These are phyloP conservation scores for Aphidoletes aphidimyza DNA, from an alignment of 2,888 invertebrate species.

Conservation along the genomic window DNA sequence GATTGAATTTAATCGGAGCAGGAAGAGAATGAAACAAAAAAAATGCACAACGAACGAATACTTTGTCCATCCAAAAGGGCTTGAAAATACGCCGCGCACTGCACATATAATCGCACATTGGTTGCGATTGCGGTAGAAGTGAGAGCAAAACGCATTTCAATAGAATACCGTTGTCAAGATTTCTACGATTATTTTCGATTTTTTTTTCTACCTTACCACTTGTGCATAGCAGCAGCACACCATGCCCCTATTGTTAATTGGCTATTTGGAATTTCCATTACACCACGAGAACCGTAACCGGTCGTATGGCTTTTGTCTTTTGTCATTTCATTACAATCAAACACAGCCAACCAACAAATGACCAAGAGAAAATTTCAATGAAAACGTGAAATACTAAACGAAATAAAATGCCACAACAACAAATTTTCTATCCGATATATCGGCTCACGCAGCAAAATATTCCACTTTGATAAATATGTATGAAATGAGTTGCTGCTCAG, in stretches of 20 bases:
- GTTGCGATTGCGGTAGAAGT: too few relatives aligned
- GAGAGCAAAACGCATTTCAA: too few relatives aligned
- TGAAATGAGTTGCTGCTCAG: not conserved
- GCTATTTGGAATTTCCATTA: not conserved
- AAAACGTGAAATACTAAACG: not conserved
- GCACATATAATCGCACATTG: too few relatives aligned
- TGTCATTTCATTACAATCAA: not conserved
- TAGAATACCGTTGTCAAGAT: too few relatives aligned
- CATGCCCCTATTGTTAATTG: not conserved
- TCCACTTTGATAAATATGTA: conserved; percentile 42
- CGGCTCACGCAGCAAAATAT: conserved; percentile 13
- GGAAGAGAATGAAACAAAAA: too few relatives aligned
- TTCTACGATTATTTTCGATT: not conserved
- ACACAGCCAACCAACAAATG: not conserved
- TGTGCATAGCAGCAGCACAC: not conserved
- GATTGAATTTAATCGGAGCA: too few relatives aligned
- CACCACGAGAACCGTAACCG: not conserved
- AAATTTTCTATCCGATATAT: conserved; percentile 37
- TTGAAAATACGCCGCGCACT: too few relatives aligned
- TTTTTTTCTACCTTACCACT: not conserved
- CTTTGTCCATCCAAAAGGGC: too few relatives aligned
- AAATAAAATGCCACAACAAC: not conserved
- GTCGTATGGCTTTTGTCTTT: not conserved
- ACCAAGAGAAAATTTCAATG: conserved; percentile 48
- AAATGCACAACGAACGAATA: too few relatives aligned